A percentile compares a stretch with the other conserved stretches of the same genome.
phyloP scores from a whole-genome alignment of 2,113 vertebrate genomes.

The Fulica atra region DNA sequence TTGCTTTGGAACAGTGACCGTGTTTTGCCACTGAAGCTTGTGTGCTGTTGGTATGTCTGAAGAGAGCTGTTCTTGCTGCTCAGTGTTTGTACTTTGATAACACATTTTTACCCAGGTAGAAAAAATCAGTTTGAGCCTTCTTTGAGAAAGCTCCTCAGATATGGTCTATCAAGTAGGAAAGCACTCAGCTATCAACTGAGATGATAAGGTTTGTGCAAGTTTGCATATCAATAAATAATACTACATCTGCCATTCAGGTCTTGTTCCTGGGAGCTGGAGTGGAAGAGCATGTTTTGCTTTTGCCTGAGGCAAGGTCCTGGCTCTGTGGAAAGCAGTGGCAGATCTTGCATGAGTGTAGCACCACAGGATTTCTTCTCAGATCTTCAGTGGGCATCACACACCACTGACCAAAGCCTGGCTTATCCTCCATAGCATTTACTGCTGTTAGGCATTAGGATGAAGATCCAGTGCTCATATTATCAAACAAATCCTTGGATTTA shows the following conservation, averaged over 20 bases:
- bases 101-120: background rate
- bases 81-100: background rate
- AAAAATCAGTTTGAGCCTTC: background rate
- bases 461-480: background rate
- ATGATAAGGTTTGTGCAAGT: slow-evolving; percentile 24
- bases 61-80: background rate
- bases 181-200: slow-evolving; percentile 11
- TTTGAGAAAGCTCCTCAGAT: background rate
- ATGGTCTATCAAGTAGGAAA: background rate
- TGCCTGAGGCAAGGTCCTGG: slow-evolving; percentile 29
- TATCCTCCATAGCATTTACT: background rate
- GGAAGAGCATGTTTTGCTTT: slow-evolving; percentile 55
- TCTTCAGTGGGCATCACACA: background rate
- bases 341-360: background rate
- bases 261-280: slow-evolving; percentile 41
- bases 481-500: background rate
- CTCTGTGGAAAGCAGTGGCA: background rate
- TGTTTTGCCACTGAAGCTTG: background rate
- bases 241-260: slow-evolving; percentile 45
- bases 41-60: background rate
- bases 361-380: background rate
- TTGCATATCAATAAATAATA: slow-evolving; percentile 55
- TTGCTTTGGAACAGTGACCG: background rate
- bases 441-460: background rate
- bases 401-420: background rate